phyloP scores from a whole-genome alignment of 37 sponge, comb jelly and placozoan genomes.

The Sycon ciliatum region DNA sequence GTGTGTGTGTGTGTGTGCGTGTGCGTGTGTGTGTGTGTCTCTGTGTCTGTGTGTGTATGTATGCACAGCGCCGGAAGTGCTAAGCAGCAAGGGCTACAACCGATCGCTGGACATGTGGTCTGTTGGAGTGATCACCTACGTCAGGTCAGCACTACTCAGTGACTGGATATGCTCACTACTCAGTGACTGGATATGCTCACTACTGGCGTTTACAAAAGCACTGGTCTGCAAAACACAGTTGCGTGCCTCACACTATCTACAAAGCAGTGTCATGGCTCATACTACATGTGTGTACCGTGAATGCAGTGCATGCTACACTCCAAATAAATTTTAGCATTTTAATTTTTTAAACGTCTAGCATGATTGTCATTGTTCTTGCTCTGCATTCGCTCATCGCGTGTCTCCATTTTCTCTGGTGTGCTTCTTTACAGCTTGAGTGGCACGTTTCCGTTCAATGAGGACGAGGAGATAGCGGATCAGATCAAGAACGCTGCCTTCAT shows the following conservation, averaged over 20 bases:
- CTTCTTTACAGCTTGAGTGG: conserved; percentile 73
- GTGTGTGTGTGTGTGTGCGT: background rate
- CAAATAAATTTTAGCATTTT: too few species aligned
- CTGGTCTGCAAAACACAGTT: too few species aligned
- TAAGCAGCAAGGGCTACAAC: conserved; percentile 87
- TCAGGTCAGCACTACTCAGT: conserved; percentile 54
- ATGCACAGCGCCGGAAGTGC: conserved; percentile 86
- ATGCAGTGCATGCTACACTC: too few species aligned
- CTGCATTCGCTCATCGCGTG: background rate
- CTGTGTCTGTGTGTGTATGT: conserved; percentile 8
- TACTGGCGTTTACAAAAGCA: background rate
- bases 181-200: background rate
- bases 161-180: background rate
- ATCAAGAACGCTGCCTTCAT: conserved; percentile 97
- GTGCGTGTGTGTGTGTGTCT: background rate
- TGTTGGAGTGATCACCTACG: conserved; percentile 92
- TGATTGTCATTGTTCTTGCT: too few species aligned
- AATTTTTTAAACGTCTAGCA: too few species aligned
- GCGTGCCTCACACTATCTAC: too few species aligned
- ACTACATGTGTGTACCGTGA: too few species aligned
- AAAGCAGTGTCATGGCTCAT: too few species aligned
- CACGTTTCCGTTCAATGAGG: conserved; percentile 98
- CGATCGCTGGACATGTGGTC: conserved; percentile 90
- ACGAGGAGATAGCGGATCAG: conserved; percentile 94
- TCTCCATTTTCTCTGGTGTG: background rate